Evolutionary conservation across 1,140 invertebrate species (phyloP), one percentile per base, ranked within the genome.

Genomic region (Bombus confusus): DNA sequence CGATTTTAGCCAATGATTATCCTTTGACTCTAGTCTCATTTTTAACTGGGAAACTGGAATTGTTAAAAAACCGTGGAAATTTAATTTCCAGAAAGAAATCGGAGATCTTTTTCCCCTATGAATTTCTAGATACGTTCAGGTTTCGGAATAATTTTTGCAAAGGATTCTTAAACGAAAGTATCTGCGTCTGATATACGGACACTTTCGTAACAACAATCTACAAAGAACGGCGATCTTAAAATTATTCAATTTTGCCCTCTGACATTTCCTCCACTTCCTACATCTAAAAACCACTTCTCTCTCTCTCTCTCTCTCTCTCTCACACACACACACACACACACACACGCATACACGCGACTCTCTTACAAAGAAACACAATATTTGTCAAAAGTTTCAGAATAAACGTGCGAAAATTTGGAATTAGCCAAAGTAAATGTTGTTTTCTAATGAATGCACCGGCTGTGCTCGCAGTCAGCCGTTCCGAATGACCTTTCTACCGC

Each of bases 401-500:
- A 22, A 37, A 37, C 31, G 18, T 31, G 22, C 22, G 31, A 34
- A 37, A 69, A 69, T 59, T 78, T 18, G 64, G 72, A n/a, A 86
- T 83, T 83, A 8, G 37, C 1, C 25, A 13, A 66, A 52, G 75
- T 68, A 78, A 88, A 78, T 47, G 57, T 47, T 52, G n/a, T 88
- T 52, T 31, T 66, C 31, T 75, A 57, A 77, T 13, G 74, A 84
- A 80, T 64, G 28, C 68, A 66, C 43, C 68, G 25, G 9, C 12
- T 43, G 73, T 22, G n/a, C 10, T 71, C n/a, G 80, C 72, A 73
- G 66, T 76, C 62, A 57, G 52, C 28, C 76, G 41, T 85, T 34
- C 43, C 59, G 81, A 81, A 76, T 91, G 88, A 91, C 89, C 88
- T 91, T 91, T 91, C 77, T 76, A 41, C 41, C 10, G 41, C 75